These are phyloP conservation scores for Urechis unicinctus DNA, from an alignment of 2,888 invertebrate species.

Conservation along the genomic window DNA sequence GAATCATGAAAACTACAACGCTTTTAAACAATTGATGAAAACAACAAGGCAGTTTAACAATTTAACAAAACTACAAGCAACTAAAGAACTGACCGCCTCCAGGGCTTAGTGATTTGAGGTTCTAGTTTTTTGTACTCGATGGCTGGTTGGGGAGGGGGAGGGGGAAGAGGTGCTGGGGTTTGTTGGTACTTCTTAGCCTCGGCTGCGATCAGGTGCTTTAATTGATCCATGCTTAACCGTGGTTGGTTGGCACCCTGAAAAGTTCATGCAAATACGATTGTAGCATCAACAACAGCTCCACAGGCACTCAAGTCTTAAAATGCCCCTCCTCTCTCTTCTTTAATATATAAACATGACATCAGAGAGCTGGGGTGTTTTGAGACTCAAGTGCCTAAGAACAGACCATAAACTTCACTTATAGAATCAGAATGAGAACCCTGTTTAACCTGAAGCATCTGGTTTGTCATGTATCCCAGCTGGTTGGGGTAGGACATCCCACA, in stretches of 20 bases:
- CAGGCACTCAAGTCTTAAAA: no score
- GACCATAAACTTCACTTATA: not conserved
- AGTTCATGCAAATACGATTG: not conserved
- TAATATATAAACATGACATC: no score
- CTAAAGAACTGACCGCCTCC: constrained; percentile 45
- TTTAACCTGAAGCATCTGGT: constrained; percentile 37
- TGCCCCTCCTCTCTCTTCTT: no score
- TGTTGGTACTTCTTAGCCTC: constrained; percentile 14
- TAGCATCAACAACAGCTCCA: no score
- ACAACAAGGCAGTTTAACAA: no score
- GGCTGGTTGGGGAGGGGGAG: constrained; percentile 2
- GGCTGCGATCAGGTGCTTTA: constrained; percentile 35
- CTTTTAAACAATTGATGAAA: no score
- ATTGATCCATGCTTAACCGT: constrained; percentile 42
- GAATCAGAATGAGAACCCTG: no score
- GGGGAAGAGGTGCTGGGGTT: constrained; percentile 19
- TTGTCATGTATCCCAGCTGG: constrained; percentile 46
- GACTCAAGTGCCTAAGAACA: no score
- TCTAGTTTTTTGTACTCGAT: constrained; percentile 30
- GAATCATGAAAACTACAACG: no score
- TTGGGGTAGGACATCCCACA: constrained; percentile 19
- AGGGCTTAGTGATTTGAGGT: constrained; percentile 34
- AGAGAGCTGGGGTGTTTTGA: no score
- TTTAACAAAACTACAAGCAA: no score
- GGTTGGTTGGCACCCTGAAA: constrained; percentile 14